Percentiles rank a stretch among this genome's conserved stretches.
Conservation (phyloP, 30 jellyfish, hydroid and myxozoan species). For the Catostylus mosaicus region DNA sequence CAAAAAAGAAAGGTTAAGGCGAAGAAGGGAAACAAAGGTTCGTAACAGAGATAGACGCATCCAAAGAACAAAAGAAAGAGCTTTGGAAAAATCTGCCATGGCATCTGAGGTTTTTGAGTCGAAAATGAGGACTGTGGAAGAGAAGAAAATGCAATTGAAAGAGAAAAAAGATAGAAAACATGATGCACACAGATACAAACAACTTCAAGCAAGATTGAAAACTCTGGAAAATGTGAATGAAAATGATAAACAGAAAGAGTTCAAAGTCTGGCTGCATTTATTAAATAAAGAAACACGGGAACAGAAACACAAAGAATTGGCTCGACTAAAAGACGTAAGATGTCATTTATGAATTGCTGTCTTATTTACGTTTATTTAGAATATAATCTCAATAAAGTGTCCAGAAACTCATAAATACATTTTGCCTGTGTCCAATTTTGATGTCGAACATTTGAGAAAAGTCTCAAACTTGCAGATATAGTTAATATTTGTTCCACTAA, state of each 20-base stretch:
- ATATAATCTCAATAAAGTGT: too few species aligned
- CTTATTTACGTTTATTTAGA: too few species aligned
- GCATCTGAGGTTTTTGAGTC: not conserved
- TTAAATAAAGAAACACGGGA: not conserved
- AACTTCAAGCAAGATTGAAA: not conserved
- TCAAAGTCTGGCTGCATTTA: not conserved
- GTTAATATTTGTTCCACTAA: too few species aligned
- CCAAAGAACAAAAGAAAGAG: too few species aligned
- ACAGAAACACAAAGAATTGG: not conserved
- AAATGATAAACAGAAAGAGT: not conserved
- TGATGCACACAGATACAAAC: not conserved
- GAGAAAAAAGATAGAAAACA: not conserved
- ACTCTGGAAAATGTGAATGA: not conserved
- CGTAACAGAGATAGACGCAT: not conserved
- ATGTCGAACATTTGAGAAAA: too few species aligned
- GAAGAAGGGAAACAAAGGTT: not conserved
- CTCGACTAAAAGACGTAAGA: not conserved
- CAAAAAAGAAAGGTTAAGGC: too few species aligned
- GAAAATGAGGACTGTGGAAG: constrained; percentile 18
- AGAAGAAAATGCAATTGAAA: not conserved
- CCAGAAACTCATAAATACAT: too few species aligned
- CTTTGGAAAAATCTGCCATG: too few species aligned
- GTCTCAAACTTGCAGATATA: too few species aligned
- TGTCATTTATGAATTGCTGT: not conserved
- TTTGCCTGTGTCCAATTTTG: too few species aligned